phyloP scores from a whole-genome alignment of 1,140 invertebrate species.

The Zaprionus inermis region DNA sequence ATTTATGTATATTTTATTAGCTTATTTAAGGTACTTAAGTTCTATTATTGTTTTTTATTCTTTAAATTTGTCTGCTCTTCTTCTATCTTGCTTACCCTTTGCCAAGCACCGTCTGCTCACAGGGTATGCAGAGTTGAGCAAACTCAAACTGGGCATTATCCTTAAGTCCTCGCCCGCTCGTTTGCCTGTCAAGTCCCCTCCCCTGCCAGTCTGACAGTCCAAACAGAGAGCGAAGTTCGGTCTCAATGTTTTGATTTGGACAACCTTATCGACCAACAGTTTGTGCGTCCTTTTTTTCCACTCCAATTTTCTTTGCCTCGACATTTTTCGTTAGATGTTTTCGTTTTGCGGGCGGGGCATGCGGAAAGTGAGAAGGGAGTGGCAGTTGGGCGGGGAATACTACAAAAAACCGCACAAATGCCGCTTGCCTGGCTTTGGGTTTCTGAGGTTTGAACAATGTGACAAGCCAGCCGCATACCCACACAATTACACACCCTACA shows the following conservation, averaged over 20 bases:
- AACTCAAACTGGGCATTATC: constrained; percentile 42
- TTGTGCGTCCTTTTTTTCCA: constrained; percentile 34
- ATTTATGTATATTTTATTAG: background rate
- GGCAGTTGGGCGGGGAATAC: background rate
- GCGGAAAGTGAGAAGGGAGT: too few species aligned
- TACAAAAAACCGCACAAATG: constrained; percentile 34
- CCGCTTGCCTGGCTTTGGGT: constrained; percentile 34
- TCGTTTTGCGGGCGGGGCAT: constrained; percentile 3
- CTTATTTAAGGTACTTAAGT: too few species aligned
- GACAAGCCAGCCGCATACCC: constrained; percentile 30
- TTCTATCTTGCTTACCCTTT: background rate
- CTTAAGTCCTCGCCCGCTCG: constrained; percentile 28
- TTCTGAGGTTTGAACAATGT: constrained; percentile 46
- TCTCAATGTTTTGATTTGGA: constrained; percentile 69
- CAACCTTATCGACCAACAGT: constrained; percentile 71
- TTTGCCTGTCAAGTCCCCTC: constrained; percentile 29
- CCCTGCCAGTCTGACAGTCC: constrained; percentile 21
- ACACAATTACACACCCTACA: constrained; percentile 2
- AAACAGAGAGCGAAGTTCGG: constrained; percentile 49
- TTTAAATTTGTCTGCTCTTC: too few species aligned
- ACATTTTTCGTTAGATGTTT: constrained; percentile 58
- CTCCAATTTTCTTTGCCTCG: constrained; percentile 41
- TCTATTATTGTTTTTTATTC: background rate
- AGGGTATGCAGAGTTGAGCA: constrained; percentile 35
- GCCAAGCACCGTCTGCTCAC: background rate